Evolutionary conservation across 2,113 vertebrate species (phyloP).

Genomic region (Anhinga rufa): DNA sequence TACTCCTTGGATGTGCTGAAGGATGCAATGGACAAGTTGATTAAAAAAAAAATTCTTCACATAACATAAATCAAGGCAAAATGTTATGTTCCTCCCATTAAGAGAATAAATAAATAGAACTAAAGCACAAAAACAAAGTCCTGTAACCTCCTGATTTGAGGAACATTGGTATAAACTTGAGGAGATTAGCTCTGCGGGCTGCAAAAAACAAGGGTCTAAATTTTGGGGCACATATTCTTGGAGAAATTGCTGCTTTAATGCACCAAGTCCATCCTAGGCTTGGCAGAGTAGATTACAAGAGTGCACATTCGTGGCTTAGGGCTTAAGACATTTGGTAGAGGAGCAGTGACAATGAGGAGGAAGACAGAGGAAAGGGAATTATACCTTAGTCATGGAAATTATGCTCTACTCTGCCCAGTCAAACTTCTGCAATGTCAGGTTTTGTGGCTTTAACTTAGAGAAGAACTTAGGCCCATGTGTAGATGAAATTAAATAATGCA

Average conservation of each 20-base stretch:
- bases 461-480: not conserved
- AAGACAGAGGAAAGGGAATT: not conserved
- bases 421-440: not conserved
- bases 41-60: not conserved
- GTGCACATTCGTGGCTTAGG: not conserved
- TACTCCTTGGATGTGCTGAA: not conserved
- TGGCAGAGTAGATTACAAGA: not conserved
- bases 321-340: not conserved
- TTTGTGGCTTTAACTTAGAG: not conserved
- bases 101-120: not conserved
- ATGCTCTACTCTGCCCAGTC: not conserved
- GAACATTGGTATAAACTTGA: not conserved
- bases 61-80: not conserved
- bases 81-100: not conserved
- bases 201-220: not conserved
- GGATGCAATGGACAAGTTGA: not conserved
- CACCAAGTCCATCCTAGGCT: not conserved
- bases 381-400: not conserved
- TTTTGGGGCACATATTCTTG: not conserved
- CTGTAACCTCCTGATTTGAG: not conserved
- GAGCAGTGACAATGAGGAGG: not conserved
- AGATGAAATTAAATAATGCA: not conserved
- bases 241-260: not conserved
- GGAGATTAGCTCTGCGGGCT: not conserved
- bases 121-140: not conserved